A percentile compares a stretch with the other conserved stretches of the same genome.
These are phyloP conservation scores for Motacilla tschutschensis DNA, from an alignment of 2,113 vertebrate species.

Conservation along the genomic window DNA sequence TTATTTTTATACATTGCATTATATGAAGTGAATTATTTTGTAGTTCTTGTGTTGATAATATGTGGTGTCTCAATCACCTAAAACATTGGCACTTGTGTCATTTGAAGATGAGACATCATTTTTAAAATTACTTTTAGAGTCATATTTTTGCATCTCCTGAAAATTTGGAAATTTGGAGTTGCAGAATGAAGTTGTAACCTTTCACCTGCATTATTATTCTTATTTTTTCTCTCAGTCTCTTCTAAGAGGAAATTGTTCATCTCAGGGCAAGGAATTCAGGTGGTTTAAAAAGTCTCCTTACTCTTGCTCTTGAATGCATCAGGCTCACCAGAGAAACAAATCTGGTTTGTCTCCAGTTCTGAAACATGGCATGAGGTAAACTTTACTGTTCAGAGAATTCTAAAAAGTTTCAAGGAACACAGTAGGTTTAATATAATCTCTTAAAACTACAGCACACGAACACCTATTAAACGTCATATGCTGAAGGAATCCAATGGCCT, in stretches of 20 bases:
- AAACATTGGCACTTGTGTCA: background rate
- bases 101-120: background rate
- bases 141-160: background rate
- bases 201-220: background rate
- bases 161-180: background rate
- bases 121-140: background rate
- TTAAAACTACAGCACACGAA: background rate
- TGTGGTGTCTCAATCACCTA: background rate
- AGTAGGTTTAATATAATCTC: background rate
- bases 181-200: background rate
- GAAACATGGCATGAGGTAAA: background rate
- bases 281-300: background rate
- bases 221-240: background rate
- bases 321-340: background rate
- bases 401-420: background rate
- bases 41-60: background rate
- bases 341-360: background rate
- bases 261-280: background rate
- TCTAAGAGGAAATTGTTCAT: background rate
- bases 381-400: background rate
- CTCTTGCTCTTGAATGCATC: background rate
- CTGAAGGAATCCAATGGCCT: background rate
- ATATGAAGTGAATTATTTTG: background rate
- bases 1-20: background rate
- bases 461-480: accelerated